Evolutionary conservation across 2,797 vertebrate species (phyloP).

Genomic region (Catostomus latipinnis): DNA sequence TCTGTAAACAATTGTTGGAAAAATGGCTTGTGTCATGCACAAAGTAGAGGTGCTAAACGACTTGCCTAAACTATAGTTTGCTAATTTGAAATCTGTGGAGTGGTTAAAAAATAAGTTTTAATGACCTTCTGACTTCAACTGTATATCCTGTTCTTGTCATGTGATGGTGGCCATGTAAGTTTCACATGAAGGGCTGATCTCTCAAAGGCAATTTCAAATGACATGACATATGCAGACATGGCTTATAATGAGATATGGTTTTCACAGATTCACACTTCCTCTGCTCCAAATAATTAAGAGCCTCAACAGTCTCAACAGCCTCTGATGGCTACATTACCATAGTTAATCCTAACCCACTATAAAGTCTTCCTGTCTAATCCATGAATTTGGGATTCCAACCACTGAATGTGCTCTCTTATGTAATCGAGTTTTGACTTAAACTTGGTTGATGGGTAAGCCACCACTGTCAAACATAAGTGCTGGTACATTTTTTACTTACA

Average conservation of each 20-base stretch:
- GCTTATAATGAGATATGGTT: conserved; percentile 71
- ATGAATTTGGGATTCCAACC: conserved; percentile 62
- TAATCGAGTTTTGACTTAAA: conserved; percentile 45
- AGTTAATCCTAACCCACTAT: conserved; percentile 76
- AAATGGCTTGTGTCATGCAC: too few species aligned
- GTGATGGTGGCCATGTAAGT: conserved; percentile 39
- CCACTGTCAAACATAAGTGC: conserved; percentile 37
- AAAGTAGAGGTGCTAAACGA: too few species aligned
- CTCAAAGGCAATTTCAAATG: conserved; percentile 65
- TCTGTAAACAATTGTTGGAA: too few species aligned
- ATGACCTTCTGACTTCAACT: too few species aligned
- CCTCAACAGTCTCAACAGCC: conserved; percentile 68
- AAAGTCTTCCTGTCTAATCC: conserved; percentile 60
- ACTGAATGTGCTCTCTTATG: conserved; percentile 61
- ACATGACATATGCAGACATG: conserved; percentile 65
- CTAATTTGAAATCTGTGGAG: too few species aligned
- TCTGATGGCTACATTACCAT: conserved; percentile 79
- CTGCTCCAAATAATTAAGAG: conserved; percentile 71
- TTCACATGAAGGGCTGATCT: conserved; percentile 52
- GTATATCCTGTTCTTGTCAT: background rate
- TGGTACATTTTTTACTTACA: conserved; percentile 1
- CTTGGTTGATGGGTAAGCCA: conserved; percentile 2
- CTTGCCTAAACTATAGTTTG: too few species aligned
- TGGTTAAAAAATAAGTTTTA: too few species aligned
- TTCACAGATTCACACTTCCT: conserved; percentile 65